These are phyloP conservation scores for Apoda limacodes DNA, from an alignment of 2,888 invertebrate species.

Conservation along the genomic window DNA sequence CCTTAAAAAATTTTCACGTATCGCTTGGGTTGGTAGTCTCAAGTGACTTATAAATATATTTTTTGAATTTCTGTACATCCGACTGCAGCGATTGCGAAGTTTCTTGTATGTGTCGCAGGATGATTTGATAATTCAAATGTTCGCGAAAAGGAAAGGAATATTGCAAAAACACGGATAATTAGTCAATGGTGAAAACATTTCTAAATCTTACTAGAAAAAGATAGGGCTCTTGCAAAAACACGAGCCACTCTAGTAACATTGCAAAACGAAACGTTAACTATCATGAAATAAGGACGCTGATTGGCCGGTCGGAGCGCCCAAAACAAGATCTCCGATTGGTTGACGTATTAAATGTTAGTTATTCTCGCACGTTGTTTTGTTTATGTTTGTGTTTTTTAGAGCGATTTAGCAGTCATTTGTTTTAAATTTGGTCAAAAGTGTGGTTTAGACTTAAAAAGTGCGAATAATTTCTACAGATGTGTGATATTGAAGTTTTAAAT, in stretches of 20 bases:
- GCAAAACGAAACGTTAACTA: constrained; percentile 11
- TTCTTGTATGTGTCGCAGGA: background rate
- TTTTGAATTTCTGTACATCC: no score
- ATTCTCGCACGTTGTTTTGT: constrained; percentile 11
- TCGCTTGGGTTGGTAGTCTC: no score
- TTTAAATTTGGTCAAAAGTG: constrained; percentile 11
- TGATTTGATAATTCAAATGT: constrained; percentile 6
- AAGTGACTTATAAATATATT: no score
- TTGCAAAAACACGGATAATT: constrained; percentile 2
- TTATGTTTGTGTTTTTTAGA: constrained; percentile 10
- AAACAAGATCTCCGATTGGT: constrained; percentile 6
- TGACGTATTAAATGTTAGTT: constrained; percentile 11
- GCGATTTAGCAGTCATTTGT: constrained; percentile 10
- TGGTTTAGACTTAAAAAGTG: constrained; percentile 9
- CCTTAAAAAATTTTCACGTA: no score
- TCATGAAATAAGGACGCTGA: constrained; percentile 12
- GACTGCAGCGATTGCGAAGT: no score
- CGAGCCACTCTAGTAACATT: constrained; percentile 10
- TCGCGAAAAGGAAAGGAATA: constrained; percentile 10
- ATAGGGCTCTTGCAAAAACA: constrained; percentile 11
- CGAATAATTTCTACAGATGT: constrained; percentile 2
- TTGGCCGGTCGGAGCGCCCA: constrained; percentile 2
- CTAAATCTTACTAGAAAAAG: constrained; percentile 1
- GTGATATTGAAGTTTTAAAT: constrained; percentile 1
- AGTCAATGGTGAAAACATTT: constrained; percentile 1